Percentiles rank a stretch among this genome's conserved stretches.
phyloP scores from a whole-genome alignment of 2,888 invertebrate species.

The Pharmacophagus antenor region DNA sequence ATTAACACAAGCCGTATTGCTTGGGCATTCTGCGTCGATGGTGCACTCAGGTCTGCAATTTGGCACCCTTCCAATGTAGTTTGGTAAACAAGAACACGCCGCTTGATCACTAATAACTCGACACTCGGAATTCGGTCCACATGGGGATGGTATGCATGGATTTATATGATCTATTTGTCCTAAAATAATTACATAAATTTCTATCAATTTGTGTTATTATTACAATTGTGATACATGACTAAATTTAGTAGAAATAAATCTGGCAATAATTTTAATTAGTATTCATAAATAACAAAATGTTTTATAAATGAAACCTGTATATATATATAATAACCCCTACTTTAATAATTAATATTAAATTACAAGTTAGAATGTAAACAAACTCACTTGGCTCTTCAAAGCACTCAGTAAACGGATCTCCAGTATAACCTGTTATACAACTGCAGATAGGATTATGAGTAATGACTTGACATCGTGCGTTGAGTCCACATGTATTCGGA shows the following conservation, averaged over 20 bases:
- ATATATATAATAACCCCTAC: background rate
- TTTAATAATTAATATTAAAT: background rate
- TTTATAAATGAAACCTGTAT: too few species aligned
- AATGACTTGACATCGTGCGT: slow-evolving; percentile 90
- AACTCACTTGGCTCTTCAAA: slow-evolving; percentile 82
- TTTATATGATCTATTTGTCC: slow-evolving; percentile 63
- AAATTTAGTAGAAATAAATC: too few species aligned
- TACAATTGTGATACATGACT: background rate
- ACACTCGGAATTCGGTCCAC: slow-evolving; percentile 91
- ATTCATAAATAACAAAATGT: too few species aligned
- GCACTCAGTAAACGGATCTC: slow-evolving; percentile 89
- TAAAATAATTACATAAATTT: slow-evolving; percentile 34
- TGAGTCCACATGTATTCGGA: slow-evolving; percentile 89
- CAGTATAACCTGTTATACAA: slow-evolving; percentile 88
- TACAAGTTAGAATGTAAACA: background rate
- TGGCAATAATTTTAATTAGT: too few species aligned
- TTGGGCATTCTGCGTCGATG: slow-evolving; percentile 89
- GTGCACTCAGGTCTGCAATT: slow-evolving; percentile 93
- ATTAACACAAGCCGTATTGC: slow-evolving; percentile 89
- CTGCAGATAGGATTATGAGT: slow-evolving; percentile 94
- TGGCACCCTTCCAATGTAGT: slow-evolving; percentile 91
- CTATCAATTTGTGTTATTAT: background rate
- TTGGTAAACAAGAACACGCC: slow-evolving; percentile 90
- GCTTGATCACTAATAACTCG: slow-evolving; percentile 89
- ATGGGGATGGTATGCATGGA: slow-evolving; percentile 90